Percentiles rank a stretch among this genome's conserved stretches.
phyloP scores from a whole-genome alignment of 2,113 vertebrate genomes.

The Macroglossus sobrinus region DNA sequence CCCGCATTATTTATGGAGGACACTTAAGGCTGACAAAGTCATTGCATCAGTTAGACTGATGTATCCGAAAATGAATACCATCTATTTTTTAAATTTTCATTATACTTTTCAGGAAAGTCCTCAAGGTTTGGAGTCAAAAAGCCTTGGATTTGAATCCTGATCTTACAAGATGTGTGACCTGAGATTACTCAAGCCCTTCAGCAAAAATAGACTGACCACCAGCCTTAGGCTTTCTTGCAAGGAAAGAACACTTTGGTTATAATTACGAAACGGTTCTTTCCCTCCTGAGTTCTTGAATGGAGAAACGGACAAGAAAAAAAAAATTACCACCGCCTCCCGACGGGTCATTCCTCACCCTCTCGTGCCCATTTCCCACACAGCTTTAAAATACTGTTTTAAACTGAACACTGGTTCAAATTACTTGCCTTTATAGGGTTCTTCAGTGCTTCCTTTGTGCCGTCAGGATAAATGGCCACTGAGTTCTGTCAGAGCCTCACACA shows the following conservation, averaged over 20 bases:
- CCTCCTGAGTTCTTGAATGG: neutral
- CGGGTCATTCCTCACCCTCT: neutral
- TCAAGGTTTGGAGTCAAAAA: neutral
- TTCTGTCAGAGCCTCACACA: rapidly evolving
- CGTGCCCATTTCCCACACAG: neutral
- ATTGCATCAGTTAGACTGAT: neutral
- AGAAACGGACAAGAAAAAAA: neutral
- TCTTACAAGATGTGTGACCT: neutral
- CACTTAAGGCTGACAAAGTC: neutral
- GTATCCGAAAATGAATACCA: neutral
- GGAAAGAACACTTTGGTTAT: neutral
- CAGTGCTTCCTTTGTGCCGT: neutral
- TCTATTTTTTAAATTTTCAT: neutral
- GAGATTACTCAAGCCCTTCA: neutral
- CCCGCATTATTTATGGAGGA: neutral
- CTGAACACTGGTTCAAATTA: neutral
- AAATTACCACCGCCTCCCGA: neutral
- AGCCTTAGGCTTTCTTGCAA: neutral
- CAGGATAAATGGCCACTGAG: neutral
- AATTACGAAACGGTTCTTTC: neutral
- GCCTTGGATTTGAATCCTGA: neutral
- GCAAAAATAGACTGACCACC: neutral
- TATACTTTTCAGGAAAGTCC: neutral
- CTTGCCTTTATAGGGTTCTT: neutral
- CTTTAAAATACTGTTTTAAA: neutral